Evolutionary conservation across 64 coral and sea anemone genomes (phyloP).

Genomic region (Orbicella faveolata): DNA sequence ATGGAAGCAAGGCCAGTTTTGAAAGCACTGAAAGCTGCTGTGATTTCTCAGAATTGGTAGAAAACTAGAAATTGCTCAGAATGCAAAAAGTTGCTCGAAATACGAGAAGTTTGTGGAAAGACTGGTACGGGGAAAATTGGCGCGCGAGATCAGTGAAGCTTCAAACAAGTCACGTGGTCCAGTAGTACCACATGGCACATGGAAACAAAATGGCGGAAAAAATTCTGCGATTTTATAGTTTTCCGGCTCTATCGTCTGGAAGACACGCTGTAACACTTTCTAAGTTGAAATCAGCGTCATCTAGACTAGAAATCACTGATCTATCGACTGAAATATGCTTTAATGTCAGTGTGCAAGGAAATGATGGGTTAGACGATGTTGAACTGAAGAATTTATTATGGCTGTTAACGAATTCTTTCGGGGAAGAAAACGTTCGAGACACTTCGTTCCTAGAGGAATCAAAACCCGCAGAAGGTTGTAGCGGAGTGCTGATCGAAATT

Average conservation of each 20-base stretch:
- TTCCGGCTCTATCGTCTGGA: slow-evolving; percentile 74
- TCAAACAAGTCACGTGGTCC: slow-evolving; percentile 14
- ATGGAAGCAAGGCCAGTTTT: background rate
- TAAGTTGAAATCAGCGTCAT: slow-evolving; percentile 34
- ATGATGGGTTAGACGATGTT: slow-evolving; percentile 21
- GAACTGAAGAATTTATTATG: slow-evolving; percentile 58
- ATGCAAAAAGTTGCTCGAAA: too few species aligned
- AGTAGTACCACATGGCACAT: background rate
- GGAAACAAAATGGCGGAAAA: slow-evolving; percentile 47
- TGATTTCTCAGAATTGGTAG: too few species aligned
- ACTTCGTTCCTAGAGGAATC: slow-evolving; percentile 53
- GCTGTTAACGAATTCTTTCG: slow-evolving; percentile 80
- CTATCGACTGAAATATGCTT: slow-evolving; percentile 82
- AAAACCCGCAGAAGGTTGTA: slow-evolving; percentile 7
- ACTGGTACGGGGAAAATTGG: background rate
- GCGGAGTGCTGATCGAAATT: slow-evolving; percentile 73
- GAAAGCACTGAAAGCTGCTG: background rate
- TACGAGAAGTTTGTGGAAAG: background rate
- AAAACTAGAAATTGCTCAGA: too few species aligned
- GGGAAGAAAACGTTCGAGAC: slow-evolving; percentile 58
- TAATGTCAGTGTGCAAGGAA: slow-evolving; percentile 64
- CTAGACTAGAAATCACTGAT: slow-evolving; percentile 41
- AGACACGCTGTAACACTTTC: slow-evolving; percentile 57
- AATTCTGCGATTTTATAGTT: slow-evolving; percentile 62
- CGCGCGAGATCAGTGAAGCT: background rate